Percentiles rank a stretch among this genome's conserved stretches.
These are phyloP conservation scores for Catharus bicknelli DNA, from an alignment of 2,113 vertebrate species.

Conservation along the genomic window DNA sequence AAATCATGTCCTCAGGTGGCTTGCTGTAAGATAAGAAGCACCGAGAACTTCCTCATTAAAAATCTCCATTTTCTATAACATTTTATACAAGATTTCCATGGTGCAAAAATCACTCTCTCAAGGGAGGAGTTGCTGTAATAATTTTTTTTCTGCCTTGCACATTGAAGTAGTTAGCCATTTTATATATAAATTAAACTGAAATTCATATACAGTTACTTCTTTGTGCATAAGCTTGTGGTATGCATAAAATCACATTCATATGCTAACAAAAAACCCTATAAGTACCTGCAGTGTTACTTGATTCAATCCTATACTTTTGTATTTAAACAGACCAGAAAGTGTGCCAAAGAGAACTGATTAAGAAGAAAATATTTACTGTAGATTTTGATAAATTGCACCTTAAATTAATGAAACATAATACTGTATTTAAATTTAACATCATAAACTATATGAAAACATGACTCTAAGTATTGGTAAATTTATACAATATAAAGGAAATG, in stretches of 20 bases:
- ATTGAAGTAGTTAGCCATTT: conserved; percentile 30
- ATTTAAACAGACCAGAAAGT: conserved; percentile 56
- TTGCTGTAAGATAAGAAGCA: not conserved
- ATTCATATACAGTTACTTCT: conserved; percentile 18
- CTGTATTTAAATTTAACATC: conserved; percentile 50
- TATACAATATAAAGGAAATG: conserved; percentile 42
- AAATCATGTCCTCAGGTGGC: not conserved
- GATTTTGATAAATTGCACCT: conserved; percentile 55
- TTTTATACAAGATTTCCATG: conserved; percentile 37
- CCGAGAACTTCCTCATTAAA: conserved; percentile 8
- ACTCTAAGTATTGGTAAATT: conserved; percentile 50
- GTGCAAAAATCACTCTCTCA: conserved; percentile 34
- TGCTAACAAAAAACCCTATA: not conserved
- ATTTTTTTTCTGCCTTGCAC: conserved; percentile 30
- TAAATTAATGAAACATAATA: conserved; percentile 54
- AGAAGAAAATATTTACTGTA: conserved; percentile 33
- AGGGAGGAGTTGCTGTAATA: conserved; percentile 10
- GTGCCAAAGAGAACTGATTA: conserved; percentile 72
- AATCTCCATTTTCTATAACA: conserved; percentile 11
- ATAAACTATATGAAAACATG: not conserved
- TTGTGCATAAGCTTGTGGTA: conserved; percentile 67
- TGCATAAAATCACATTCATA: conserved; percentile 25
- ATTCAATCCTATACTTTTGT: conserved; percentile 46
- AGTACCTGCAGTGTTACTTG: conserved; percentile 14
- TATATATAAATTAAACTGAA: conserved; percentile 50